Evolutionary conservation across 2,797 vertebrate genomes (phyloP).

Genomic region (Chiroxiphia lanceolata): DNA sequence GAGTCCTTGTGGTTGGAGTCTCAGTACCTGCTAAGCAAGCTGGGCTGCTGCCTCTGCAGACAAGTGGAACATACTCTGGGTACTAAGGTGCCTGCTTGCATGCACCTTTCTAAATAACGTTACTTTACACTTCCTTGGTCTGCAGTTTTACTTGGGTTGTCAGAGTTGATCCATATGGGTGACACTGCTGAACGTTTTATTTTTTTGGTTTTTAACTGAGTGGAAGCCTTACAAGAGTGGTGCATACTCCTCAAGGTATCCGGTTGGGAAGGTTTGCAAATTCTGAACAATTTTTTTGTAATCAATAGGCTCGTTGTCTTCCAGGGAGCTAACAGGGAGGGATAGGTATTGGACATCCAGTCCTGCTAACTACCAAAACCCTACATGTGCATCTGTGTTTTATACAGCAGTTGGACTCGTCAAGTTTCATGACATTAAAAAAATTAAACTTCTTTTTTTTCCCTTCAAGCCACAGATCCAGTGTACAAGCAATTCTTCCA

Average conservation of each 20-base stretch:
- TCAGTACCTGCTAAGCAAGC: neutral
- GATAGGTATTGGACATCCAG: neutral
- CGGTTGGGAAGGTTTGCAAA: neutral
- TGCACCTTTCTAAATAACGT: neutral
- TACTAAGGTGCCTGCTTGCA: neutral
- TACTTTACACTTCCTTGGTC: neutral
- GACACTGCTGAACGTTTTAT: neutral
- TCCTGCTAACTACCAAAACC: neutral
- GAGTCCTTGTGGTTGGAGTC: neutral
- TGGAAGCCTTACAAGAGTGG: neutral
- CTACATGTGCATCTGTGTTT: neutral
- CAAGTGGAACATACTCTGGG: neutral
- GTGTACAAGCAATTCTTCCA: neutral
- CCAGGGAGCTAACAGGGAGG: neutral
- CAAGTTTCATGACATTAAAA: neutral
- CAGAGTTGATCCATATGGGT: neutral
- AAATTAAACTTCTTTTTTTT: neutral
- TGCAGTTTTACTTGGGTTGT: neutral
- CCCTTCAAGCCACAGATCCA: neutral
- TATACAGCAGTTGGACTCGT: neutral
- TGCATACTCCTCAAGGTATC: rapidly evolving
- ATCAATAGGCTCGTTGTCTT: neutral
- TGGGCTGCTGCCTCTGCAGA: neutral
- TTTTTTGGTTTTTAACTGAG: neutral
- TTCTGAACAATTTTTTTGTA: neutral